Evolutionary conservation across 2,113 vertebrate species (phyloP).

Genomic region (Spea multiplicata): DNA sequence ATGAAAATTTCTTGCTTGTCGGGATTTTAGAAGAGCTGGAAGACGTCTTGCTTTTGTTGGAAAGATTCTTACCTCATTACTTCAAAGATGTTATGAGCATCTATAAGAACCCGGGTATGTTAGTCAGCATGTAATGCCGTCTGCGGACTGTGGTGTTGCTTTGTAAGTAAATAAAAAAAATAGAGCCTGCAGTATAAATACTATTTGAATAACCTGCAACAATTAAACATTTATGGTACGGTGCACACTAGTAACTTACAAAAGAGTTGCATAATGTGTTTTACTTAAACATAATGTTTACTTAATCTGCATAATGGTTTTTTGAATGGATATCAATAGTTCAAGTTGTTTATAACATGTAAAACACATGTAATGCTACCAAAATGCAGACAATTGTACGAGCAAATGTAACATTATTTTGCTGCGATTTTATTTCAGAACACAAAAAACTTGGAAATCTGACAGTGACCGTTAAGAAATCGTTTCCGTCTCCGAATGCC

Average conservation of each 20-base stretch:
- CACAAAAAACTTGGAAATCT: conserved; percentile 94
- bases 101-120: conserved; percentile 93
- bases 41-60: conserved; percentile 92
- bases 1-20: conserved; percentile 96
- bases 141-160: too few relatives aligned
- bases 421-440: conserved; percentile 64
- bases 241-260: too few relatives aligned
- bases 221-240: too few relatives aligned
- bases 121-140: not conserved
- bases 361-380: too few relatives aligned
- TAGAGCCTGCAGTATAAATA: not conserved
- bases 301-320: too few relatives aligned
- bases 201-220: not conserved
- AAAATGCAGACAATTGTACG: too few relatives aligned
- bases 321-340: too few relatives aligned
- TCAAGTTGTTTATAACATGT: too few relatives aligned
- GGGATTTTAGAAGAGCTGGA: conserved; percentile 96
- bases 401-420: not conserved
- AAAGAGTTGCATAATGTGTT: too few relatives aligned
- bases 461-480: conserved; percentile 94
- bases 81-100: conserved; percentile 92
- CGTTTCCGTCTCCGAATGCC: conserved; percentile 86
- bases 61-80: conserved; percentile 98
- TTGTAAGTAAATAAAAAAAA: too few relatives aligned
- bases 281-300: too few relatives aligned